Base-by-base conservation (phyloP, 2,888 invertebrate genomes). In the Toxonevra muliebris region DNA sequence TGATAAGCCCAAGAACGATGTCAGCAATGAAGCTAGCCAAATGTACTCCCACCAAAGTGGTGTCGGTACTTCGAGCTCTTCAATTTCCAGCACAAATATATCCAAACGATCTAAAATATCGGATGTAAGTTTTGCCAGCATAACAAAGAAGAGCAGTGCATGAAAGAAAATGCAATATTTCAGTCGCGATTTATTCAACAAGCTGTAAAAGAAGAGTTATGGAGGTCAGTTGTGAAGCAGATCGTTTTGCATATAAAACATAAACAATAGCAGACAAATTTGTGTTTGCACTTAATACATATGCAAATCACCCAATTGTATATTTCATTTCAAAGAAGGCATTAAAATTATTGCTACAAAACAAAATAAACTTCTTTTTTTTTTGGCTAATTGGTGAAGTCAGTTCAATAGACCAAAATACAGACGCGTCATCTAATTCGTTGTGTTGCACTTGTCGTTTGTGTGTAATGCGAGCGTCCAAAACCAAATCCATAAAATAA, bases 151-250 rank as follows among this genome's bases (percentile, higher is more conserved):
- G 78, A 98, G 87, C 72, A 96, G 86, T 80, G 95, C 92, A 86
- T 98, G 98, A 86, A 95, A 93, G 87, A 95, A 93, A 86, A 97
- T 93, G 86, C 96, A 95, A 85, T 93, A 94, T 87, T 95, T 96
- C 85, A 99, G 89, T 81, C 98, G 91, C 74, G 94, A 94, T 88
- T 99, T 99, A 88, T 96, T 97, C 82, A 94, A 88, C 81, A 96
- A 95, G 89, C 98, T 98, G 90, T 12, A 59, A 59, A 41, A 59
- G 42, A 59, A 30, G 30, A 30, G n/a, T n/a, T n/a, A n/a, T n/a
- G n/a, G n/a, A 30, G 30, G 7, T 30, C 30, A 30, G 30, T 7
- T 30, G 30, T 30, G 30, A 30, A 30, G 30, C 30, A 30, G 30
- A 7, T 30, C 3, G 7, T 4, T 30, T 30, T 30, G 30, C 30